Conservation (phyloP, 2,888 invertebrate genomes). For the Drosophila paracracens region DNA sequence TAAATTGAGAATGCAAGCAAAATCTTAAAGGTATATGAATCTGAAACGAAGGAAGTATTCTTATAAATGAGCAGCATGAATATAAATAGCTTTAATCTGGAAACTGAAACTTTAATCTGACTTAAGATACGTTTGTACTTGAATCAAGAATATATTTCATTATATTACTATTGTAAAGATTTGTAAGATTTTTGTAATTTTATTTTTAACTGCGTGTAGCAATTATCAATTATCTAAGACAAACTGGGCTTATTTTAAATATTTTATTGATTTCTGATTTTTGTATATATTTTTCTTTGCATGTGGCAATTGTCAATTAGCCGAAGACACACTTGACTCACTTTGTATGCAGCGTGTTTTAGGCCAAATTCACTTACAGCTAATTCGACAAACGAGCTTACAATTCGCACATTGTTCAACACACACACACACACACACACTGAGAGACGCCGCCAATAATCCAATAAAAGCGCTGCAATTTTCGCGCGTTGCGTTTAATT, state of each 20-base stretch:
- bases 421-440: conserved; percentile 10
- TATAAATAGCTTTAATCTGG: background rate
- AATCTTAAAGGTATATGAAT: background rate
- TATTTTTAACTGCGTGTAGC: background rate
- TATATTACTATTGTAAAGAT: too few species aligned
- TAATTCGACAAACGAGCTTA: conserved; percentile 78
- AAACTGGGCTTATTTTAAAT: conserved; percentile 16
- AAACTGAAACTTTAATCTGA: too few species aligned
- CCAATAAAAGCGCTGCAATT: conserved; percentile 77
- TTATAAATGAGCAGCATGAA: too few species aligned
- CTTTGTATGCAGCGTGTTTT: conserved; percentile 51
- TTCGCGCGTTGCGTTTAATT: conserved; percentile 81
- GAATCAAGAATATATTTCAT: background rate
- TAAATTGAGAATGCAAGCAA: background rate
- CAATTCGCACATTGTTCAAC: conserved; percentile 75
- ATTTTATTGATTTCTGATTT: background rate
- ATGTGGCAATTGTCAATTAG: conserved; percentile 13
- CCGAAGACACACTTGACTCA: conserved; percentile 6
- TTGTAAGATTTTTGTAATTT: conserved; percentile 11
- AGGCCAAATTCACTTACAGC: conserved; percentile 62
- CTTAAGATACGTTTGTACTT: background rate
- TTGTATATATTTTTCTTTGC: background rate
- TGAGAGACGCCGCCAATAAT: conserved; percentile 57
- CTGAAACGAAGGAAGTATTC: background rate
- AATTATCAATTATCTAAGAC: conserved; percentile 15